Evolutionary conservation across 2,888 invertebrate species (phyloP).

Genomic region (Allophyes oxyacanthae): DNA sequence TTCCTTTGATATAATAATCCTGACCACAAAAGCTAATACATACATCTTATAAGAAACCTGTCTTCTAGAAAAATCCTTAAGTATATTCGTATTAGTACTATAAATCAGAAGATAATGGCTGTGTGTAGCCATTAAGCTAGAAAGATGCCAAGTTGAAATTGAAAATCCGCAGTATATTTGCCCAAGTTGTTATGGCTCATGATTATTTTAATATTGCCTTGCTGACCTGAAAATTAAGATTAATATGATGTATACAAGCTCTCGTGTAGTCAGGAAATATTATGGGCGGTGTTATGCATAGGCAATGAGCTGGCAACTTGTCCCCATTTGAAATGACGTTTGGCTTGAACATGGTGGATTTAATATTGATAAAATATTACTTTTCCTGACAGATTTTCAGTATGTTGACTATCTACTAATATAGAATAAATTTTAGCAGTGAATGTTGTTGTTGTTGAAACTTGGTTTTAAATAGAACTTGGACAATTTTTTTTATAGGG

Average conservation of each 20-base stretch:
- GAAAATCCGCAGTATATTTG: slow-evolving; percentile 53
- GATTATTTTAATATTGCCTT: slow-evolving; percentile 45
- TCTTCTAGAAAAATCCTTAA: slow-evolving; percentile 46
- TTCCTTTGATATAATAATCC: slow-evolving; percentile 16
- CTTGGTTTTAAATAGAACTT: no score
- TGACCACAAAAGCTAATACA: slow-evolving; percentile 16
- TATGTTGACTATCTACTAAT: not conserved
- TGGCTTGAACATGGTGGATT: not conserved
- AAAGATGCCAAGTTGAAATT: slow-evolving; percentile 59
- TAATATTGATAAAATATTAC: not conserved
- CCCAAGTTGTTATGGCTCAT: slow-evolving; percentile 43
- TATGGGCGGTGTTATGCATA: slow-evolving; percentile 27
- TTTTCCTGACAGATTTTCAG: not conserved
- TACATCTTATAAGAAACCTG: slow-evolving; percentile 35
- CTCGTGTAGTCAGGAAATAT: slow-evolving; percentile 17
- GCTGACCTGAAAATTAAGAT: slow-evolving; percentile 42
- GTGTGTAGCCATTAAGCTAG: slow-evolving; percentile 54
- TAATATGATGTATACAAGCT: slow-evolving; percentile 29
- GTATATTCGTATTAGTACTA: slow-evolving; percentile 54
- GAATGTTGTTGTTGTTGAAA: no score
- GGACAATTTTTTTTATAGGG: no score
- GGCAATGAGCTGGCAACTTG: slow-evolving; percentile 35
- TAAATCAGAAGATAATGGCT: slow-evolving; percentile 57
- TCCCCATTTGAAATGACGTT: slow-evolving; percentile 17
- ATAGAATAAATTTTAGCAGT: no score